These are phyloP conservation scores for Sylvietta virens DNA, from an alignment of 2,113 vertebrate genomes.

Conservation along the genomic window DNA sequence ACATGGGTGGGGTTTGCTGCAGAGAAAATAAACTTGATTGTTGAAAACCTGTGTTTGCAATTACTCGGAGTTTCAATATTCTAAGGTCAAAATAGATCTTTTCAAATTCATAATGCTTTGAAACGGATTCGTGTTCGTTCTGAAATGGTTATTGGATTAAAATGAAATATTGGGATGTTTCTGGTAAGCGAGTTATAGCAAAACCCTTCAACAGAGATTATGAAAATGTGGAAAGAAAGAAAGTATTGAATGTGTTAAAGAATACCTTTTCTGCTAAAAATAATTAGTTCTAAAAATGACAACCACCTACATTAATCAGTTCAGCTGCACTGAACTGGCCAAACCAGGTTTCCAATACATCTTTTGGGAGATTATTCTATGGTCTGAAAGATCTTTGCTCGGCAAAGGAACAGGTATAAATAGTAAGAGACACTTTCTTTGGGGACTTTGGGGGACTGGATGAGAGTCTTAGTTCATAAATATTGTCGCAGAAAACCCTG, in stretches of 20 bases:
- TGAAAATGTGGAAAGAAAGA: not conserved
- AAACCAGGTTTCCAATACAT: not conserved
- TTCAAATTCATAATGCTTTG: not conserved
- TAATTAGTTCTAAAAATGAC: not conserved
- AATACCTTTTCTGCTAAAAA: not conserved
- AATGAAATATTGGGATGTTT: constrained; percentile 16
- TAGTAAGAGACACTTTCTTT: not conserved
- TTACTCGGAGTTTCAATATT: constrained; percentile 54
- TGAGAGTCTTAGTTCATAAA: not conserved
- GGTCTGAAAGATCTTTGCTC: not conserved
- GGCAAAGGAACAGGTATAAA: not conserved
- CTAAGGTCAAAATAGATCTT: constrained; percentile 55
- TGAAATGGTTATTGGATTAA: constrained; percentile 36
- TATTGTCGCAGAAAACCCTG: not conserved
- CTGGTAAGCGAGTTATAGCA: not conserved
- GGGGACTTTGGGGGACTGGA: not conserved
- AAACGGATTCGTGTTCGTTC: constrained; percentile 12
- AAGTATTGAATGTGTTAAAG: not conserved
- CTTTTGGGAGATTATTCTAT: not conserved
- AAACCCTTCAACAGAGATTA: not conserved
- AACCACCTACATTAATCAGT: not conserved
- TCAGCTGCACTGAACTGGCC: not conserved
- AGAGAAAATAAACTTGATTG: constrained; percentile 67
- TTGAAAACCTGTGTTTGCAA: constrained; percentile 68
- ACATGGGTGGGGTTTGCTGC: constrained; percentile 57